These are phyloP conservation scores for Rhipidura dahli DNA, from an alignment of 2,113 vertebrate species.

Conservation along the genomic window DNA sequence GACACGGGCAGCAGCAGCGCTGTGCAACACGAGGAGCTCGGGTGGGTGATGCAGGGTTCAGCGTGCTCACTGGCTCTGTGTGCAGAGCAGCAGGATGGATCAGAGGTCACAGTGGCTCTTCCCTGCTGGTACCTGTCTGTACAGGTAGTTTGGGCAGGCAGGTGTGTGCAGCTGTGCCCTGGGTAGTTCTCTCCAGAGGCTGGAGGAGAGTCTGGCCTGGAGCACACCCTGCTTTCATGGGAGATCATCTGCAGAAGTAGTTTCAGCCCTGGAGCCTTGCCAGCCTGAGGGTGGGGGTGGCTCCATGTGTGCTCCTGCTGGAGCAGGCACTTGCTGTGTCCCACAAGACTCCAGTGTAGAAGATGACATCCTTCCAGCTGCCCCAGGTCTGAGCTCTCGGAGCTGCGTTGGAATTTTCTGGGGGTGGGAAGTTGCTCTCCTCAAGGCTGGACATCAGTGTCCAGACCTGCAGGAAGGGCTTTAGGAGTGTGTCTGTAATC, in stretches of 20 bases:
- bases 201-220: background rate
- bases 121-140: background rate
- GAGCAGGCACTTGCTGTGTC: background rate
- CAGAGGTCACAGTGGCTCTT: background rate
- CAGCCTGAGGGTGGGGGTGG: background rate
- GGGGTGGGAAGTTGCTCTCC: background rate
- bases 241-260: background rate
- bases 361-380: background rate
- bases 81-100: background rate
- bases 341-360: background rate
- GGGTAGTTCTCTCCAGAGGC: background rate
- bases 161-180: accelerated
- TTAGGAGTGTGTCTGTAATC: background rate
- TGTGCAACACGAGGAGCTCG: accelerated
- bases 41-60: background rate
- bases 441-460: background rate
- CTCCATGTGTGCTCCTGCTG: accelerated
- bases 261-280: background rate
- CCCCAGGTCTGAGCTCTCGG: accelerated
- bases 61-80: accelerated
- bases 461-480: background rate
- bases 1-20: background rate
- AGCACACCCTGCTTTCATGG: background rate
- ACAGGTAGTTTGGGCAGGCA: background rate
- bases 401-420: background rate